Conservation (phyloP, 2,797 vertebrate genomes). For the Coregonus sp. region DNA sequence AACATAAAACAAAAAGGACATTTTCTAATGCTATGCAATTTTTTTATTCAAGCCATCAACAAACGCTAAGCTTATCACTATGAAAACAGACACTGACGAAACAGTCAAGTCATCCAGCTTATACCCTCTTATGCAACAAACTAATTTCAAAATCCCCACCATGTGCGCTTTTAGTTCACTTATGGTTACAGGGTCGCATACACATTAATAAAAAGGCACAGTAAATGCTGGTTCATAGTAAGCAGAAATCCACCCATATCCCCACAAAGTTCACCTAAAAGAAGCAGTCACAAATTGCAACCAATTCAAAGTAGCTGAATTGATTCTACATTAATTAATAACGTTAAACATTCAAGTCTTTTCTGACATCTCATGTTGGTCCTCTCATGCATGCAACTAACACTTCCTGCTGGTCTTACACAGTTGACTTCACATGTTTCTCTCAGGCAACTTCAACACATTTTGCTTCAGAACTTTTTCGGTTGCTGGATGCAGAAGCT, state of each 20-base stretch:
- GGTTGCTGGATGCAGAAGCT: slow-evolving; percentile 90
- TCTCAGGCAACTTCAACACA: not conserved
- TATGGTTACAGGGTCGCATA: not conserved
- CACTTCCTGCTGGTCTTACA: slow-evolving; percentile 44
- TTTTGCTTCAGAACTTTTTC: slow-evolving; percentile 80
- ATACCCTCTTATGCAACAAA: not conserved
- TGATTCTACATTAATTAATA: not conserved
- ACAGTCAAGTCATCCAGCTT: not conserved
- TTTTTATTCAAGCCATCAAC: slow-evolving; percentile 46
- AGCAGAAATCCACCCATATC: slow-evolving; percentile 32
- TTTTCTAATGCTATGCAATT: slow-evolving; percentile 26
- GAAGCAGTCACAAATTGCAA: slow-evolving; percentile 29
- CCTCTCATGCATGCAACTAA: slow-evolving; percentile 26
- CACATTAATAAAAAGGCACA: slow-evolving; percentile 25
- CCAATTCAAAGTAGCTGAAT: slow-evolving; percentile 14
- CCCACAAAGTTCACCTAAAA: slow-evolving; percentile 27
- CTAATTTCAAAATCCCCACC: slow-evolving; percentile 34
- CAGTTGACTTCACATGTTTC: slow-evolving; percentile 36
- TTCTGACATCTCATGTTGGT: slow-evolving; percentile 24
- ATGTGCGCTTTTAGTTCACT: slow-evolving; percentile 16
- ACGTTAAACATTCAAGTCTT: slow-evolving; percentile 17
- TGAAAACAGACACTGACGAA: slow-evolving; percentile 19
- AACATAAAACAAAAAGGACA: not conserved
- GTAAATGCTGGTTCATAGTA: slow-evolving; percentile 39
- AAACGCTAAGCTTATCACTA: slow-evolving; percentile 23